These are phyloP conservation scores for Neodiprion fabricii DNA, from an alignment of 1,140 invertebrate species.

Conservation along the genomic window DNA sequence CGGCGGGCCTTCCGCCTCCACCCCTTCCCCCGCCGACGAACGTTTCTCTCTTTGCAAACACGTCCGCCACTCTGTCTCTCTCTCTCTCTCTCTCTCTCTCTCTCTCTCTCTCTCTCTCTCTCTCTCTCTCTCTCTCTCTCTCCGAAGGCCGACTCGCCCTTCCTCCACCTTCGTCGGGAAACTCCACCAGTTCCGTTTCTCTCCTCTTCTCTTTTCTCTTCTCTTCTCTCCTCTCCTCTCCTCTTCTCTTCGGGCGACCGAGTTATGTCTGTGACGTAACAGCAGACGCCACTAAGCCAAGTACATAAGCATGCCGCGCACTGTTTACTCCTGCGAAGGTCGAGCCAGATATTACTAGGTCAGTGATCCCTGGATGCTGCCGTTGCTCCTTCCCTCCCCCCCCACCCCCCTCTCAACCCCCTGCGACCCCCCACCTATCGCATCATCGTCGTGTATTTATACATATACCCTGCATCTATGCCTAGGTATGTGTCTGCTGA, in stretches of 20 bases:
- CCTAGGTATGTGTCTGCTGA: not conserved
- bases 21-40: constrained; percentile 14
- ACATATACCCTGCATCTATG: constrained; percentile 16
- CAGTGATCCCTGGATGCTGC: constrained; percentile 41
- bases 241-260: constrained; percentile 3
- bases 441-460: constrained; percentile 16
- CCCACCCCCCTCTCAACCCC: not conserved
- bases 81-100: not conserved
- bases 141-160: constrained; percentile 19
- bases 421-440: constrained; percentile 20
- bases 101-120: constrained; percentile 11
- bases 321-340: constrained; percentile 48
- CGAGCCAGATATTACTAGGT: constrained; percentile 50
- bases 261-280: constrained; percentile 14
- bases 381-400: constrained; percentile 21
- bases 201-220: constrained; percentile 10
- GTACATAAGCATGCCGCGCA: constrained; percentile 35
- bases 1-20: not conserved
- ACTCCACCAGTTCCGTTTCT: not conserved
- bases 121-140: constrained; percentile 11
- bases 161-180: constrained; percentile 16
- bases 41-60: not conserved
- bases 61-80: constrained; percentile 14
- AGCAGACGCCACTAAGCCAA: not conserved
- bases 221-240: constrained; percentile 6